Evolutionary conservation across 2,113 vertebrate species (phyloP).

Genomic region (Tympanuchus pallidicinctus): DNA sequence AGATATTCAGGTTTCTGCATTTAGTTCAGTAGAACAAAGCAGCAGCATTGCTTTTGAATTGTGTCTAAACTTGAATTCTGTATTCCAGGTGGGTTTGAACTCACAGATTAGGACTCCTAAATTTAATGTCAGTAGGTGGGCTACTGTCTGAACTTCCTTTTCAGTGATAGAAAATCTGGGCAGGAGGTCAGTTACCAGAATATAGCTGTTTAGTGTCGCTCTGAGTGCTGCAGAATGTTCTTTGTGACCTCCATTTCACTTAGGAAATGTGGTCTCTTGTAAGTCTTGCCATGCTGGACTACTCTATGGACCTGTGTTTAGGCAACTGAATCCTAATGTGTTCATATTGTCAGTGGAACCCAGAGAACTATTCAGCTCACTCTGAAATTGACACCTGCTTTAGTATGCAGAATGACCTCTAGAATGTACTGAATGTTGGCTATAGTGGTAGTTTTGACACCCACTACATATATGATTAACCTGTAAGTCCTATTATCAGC

Average conservation of each 20-base stretch:
- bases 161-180: background rate
- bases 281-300: background rate
- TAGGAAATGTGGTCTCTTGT: background rate
- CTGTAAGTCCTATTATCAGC: background rate
- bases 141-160: background rate
- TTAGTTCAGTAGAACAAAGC: background rate
- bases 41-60: background rate
- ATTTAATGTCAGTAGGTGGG: background rate
- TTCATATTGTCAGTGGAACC: background rate
- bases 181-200: background rate
- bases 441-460: background rate
- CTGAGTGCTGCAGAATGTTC: background rate
- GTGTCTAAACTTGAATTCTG: background rate
- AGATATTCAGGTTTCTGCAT: background rate
- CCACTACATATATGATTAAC: background rate
- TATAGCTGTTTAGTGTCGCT: background rate
- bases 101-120: background rate
- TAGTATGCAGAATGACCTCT: background rate
- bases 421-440: background rate
- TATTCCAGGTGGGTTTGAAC: background rate
- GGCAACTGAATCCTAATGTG: background rate
- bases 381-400: background rate
- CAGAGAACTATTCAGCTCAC: background rate
- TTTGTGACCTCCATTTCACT: background rate
- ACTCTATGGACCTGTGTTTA: background rate